phyloP scores from a whole-genome alignment of 2,888 invertebrate species.

The Drosophila putrida region DNA sequence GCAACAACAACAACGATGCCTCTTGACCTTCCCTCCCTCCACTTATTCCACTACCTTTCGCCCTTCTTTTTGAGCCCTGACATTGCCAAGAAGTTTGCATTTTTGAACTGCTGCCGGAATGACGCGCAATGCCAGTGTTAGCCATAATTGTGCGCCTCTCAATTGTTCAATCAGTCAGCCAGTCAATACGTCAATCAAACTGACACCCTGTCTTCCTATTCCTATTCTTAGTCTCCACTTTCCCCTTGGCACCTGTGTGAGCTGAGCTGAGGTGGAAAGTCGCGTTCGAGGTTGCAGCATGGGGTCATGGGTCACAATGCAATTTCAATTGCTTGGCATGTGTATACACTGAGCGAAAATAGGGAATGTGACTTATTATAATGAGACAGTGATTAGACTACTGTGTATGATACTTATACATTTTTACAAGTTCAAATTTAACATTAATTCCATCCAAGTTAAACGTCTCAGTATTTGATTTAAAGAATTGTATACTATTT shows the following conservation, averaged over 20 bases:
- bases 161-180: constrained; percentile 39
- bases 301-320: constrained; percentile 25
- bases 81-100: constrained; percentile 51
- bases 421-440: no score
- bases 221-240: background rate
- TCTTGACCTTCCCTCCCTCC: background rate
- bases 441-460: no score
- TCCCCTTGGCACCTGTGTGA: constrained; percentile 10
- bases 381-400: no score
- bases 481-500: no score
- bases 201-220: background rate
- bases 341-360: constrained; percentile 35
- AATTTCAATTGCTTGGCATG: constrained; percentile 24
- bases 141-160: constrained; percentile 49
- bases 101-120: constrained; percentile 35
- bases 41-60: background rate
- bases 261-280: constrained; percentile 33
- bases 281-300: constrained; percentile 32
- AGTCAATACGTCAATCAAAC: constrained; percentile 9
- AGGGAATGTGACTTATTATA: background rate
- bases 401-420: no score
- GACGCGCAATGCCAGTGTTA: constrained; percentile 45
- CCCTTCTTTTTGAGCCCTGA: constrained; percentile 33
- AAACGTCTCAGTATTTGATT: no score
- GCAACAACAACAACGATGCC: background rate